These are phyloP conservation scores for Drosophila quinaria DNA, from an alignment of 2,888 invertebrate genomes.

Conservation along the genomic window DNA sequence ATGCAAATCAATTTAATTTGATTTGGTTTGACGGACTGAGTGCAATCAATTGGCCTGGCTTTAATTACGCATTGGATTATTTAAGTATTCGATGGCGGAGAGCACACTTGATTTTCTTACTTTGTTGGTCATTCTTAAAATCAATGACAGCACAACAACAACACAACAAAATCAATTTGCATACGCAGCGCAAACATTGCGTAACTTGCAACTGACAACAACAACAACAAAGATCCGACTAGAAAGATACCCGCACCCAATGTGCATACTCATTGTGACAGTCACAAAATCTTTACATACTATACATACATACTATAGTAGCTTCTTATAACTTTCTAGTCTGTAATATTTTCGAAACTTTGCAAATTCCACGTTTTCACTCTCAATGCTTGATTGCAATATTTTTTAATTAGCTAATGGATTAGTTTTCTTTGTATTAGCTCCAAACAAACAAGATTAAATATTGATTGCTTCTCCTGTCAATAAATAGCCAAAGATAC, in stretches of 20 bases:
- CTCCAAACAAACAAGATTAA: background rate
- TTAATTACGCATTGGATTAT: conserved; percentile 38
- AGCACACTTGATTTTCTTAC: conserved; percentile 51
- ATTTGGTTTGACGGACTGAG: conserved; percentile 39
- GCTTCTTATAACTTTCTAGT: conserved; percentile 7
- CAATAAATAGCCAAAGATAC: background rate
- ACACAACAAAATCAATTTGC: conserved; percentile 64
- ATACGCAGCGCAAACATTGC: conserved; percentile 46
- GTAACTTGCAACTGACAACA: conserved; percentile 21
- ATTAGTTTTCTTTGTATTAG: background rate
- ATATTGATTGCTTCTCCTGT: background rate
- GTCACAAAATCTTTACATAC: background rate
- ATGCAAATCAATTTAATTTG: conserved; percentile 52
- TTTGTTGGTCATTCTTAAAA: conserved; percentile 19
- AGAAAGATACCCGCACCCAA: conserved; percentile 4
- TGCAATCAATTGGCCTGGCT: background rate
- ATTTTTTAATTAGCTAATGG: background rate
- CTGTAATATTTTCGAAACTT: background rate
- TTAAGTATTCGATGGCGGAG: conserved; percentile 34
- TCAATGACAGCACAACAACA: conserved; percentile 22
- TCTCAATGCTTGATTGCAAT: background rate
- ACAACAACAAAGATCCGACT: background rate
- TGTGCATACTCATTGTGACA: conserved; percentile 1
- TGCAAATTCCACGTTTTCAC: conserved; percentile 1
- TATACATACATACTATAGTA: background rate